Evolutionary conservation across 2,797 vertebrate species (phyloP).

Genomic region (Ctenopoma kingsleyae): DNA sequence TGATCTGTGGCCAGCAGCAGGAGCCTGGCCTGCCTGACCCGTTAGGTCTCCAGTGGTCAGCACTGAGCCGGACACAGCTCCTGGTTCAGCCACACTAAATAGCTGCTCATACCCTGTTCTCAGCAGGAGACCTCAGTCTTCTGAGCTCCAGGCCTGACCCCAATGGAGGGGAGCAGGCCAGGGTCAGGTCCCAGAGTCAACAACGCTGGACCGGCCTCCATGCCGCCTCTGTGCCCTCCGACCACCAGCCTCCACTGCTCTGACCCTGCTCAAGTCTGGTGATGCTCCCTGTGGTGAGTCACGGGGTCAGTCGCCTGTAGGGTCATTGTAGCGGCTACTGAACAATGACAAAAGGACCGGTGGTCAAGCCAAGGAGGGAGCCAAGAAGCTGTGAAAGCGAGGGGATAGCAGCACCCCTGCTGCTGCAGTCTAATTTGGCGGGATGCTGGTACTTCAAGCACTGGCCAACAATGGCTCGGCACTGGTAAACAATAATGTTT

Average conservation of each 20-base stretch:
- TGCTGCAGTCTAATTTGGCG: slow-evolving; percentile 80
- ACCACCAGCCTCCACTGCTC: slow-evolving; percentile 54
- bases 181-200: slow-evolving; percentile 81
- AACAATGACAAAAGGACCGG: slow-evolving; percentile 76
- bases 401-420: slow-evolving; percentile 72
- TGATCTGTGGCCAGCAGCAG: slow-evolving; percentile 69
- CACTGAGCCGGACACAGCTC: slow-evolving; percentile 64
- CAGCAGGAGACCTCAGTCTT: slow-evolving; percentile 64
- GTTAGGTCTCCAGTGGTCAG: slow-evolving; percentile 72
- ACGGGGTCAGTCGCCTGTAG: slow-evolving; percentile 72
- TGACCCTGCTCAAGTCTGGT: slow-evolving; percentile 70
- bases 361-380: slow-evolving; percentile 66
- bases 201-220: slow-evolving; percentile 64
- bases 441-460: slow-evolving; percentile 72
- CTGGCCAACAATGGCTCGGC: slow-evolving; percentile 69
- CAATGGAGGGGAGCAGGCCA: slow-evolving; percentile 46
- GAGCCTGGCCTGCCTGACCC: slow-evolving; percentile 72
- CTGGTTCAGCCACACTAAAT: slow-evolving; percentile 62
- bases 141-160: slow-evolving; percentile 72
- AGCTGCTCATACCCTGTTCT: slow-evolving; percentile 76
- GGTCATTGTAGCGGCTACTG: slow-evolving; percentile 76
- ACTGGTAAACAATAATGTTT: slow-evolving; percentile 85
- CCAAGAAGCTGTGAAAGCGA: slow-evolving; percentile 60
- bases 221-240: slow-evolving; percentile 49
- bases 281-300: slow-evolving; percentile 69